Conservation (phyloP, 2,797 vertebrate species). For the Ambastaia sidthimunki region DNA sequence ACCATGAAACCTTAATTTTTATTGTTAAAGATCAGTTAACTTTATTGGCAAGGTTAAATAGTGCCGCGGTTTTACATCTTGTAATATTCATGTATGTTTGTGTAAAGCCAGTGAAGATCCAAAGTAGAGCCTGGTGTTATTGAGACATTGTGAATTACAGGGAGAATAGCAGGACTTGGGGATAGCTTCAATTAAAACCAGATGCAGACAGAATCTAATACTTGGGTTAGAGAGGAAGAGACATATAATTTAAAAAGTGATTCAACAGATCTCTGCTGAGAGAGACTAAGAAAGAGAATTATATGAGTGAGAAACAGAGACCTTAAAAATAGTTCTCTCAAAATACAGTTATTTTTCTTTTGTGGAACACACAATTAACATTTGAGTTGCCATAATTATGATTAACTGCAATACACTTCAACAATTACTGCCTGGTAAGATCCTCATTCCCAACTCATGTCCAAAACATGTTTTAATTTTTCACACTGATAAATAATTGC, state of each 20-base stretch:
- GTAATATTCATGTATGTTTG: constrained; percentile 44
- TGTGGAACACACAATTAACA: too few species aligned
- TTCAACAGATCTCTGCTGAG: constrained; percentile 1
- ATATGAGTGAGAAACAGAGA: too few species aligned
- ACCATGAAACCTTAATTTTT: neutral
- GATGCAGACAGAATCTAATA: constrained; percentile 69
- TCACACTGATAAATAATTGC: too few species aligned
- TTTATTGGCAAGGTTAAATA: constrained; percentile 21
- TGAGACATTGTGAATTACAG: neutral
- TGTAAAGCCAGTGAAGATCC: constrained; percentile 18
- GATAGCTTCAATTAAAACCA: constrained; percentile 74
- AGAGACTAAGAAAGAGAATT: neutral
- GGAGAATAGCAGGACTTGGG: constrained; percentile 49
- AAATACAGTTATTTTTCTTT: too few species aligned
- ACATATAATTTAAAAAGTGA: neutral
- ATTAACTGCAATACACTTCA: too few species aligned
- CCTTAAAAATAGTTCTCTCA: too few species aligned
- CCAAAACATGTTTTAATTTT: too few species aligned
- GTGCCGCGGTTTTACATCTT: constrained; percentile 7
- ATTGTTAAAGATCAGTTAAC: neutral
- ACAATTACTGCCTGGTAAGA: too few species aligned
- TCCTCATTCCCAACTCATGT: too few species aligned
- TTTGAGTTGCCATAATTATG: too few species aligned
- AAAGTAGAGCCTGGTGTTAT: constrained; percentile 18
- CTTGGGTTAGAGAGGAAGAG: constrained; percentile 15